Conservation (phyloP, 2,797 vertebrate genomes). For the Manis javanica region DNA sequence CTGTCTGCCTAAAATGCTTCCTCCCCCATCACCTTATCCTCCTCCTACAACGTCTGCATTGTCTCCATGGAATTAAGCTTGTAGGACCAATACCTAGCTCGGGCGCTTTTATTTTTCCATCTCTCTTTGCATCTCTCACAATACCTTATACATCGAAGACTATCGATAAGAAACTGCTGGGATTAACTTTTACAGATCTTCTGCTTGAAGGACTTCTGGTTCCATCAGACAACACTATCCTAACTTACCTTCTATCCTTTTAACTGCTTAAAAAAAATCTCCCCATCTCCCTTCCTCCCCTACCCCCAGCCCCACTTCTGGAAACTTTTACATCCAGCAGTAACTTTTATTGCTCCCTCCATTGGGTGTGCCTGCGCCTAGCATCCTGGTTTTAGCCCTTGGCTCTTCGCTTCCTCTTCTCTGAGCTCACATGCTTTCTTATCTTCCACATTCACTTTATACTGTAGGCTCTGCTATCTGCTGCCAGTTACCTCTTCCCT, state of each 20-base stretch:
- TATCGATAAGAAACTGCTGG: background rate
- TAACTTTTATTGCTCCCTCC: background rate
- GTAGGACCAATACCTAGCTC: background rate
- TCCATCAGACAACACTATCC: background rate
- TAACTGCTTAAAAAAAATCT: background rate
- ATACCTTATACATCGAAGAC: background rate
- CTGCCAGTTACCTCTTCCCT: background rate
- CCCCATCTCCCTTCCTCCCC: background rate
- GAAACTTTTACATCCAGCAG: background rate
- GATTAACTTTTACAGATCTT: background rate
- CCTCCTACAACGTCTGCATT: background rate
- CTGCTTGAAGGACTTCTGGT: background rate
- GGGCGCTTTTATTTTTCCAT: background rate
- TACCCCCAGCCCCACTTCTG: background rate
- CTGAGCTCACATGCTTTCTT: background rate
- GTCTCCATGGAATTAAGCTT: background rate
- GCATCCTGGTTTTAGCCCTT: background rate
- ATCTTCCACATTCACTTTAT: background rate
- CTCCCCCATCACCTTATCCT: background rate
- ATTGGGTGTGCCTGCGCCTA: background rate
- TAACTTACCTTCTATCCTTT: background rate
- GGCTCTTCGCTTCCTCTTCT: background rate
- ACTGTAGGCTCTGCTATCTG: background rate
- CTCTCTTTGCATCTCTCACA: conserved; percentile 15
- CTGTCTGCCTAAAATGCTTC: conserved; percentile 14